phyloP scores from a whole-genome alignment of 2,888 invertebrate genomes.

The Pachymerium ferrugineum region DNA sequence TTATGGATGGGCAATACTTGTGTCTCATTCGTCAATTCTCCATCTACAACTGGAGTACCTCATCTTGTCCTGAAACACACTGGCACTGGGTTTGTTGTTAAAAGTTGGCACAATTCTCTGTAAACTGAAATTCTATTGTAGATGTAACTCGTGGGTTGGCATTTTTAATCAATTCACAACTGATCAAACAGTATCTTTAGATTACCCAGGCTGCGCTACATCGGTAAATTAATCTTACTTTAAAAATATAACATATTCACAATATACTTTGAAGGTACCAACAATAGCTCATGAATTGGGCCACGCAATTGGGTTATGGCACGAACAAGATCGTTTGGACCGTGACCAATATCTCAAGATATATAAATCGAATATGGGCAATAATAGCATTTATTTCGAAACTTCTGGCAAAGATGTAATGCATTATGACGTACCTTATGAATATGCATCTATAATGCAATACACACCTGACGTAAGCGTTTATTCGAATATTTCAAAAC shows the following conservation, averaged over 20 bases:
- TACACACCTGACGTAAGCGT: conserved; percentile 19
- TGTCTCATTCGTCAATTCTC: neutral
- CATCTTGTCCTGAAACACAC: neutral
- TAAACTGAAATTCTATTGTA: neutral
- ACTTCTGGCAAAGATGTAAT: neutral
- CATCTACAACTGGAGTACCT: neutral
- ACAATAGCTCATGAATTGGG: conserved; percentile 25
- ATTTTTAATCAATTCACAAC: neutral
- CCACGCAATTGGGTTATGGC: conserved; percentile 29
- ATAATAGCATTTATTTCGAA: conserved; percentile 1
- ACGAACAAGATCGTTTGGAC: conserved; percentile 31
- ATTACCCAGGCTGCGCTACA: neutral
- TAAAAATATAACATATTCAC: neutral
- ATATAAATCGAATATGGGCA: neutral
- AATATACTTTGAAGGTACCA: neutral
- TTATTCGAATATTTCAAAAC: neutral
- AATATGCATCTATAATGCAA: conserved; percentile 30
- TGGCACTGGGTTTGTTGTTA: neutral
- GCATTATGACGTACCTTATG: conserved; percentile 28
- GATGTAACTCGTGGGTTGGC: neutral
- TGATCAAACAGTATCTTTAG: neutral
- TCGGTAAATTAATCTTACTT: neutral
- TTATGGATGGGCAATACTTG: neutral
- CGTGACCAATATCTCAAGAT: neutral
- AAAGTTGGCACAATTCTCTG: neutral